Percentiles rank a stretch among this genome's conserved stretches.
Conservation (phyloP, 1,140 invertebrate genomes). For the Drosophila athabasca region DNA sequence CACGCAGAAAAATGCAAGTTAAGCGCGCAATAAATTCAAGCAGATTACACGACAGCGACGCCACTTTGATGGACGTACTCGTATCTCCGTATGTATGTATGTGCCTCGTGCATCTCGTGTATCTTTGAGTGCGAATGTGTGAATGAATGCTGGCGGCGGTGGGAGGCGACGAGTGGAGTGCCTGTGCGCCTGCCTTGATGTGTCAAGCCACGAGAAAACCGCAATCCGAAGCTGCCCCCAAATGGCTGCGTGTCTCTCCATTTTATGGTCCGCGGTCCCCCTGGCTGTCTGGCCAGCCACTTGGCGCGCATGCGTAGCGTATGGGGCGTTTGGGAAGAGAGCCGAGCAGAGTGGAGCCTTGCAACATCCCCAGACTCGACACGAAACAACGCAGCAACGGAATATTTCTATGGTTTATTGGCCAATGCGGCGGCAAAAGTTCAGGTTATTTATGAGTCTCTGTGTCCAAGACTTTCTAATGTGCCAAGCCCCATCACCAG, state of each 20-base stretch:
- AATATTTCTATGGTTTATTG: slow-evolving; percentile 45
- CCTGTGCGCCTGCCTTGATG: slow-evolving; percentile 60
- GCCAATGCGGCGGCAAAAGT: slow-evolving; percentile 31
- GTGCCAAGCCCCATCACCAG: slow-evolving; percentile 7
- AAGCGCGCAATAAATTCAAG: slow-evolving; percentile 72
- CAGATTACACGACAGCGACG: slow-evolving; percentile 64
- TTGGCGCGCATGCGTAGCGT: slow-evolving; percentile 52
- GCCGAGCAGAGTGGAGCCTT: neutral
- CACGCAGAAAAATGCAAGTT: slow-evolving; percentile 44
- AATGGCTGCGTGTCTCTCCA: slow-evolving; percentile 54
- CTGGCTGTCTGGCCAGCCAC: slow-evolving; percentile 28
- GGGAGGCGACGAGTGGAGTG: slow-evolving; percentile 19
- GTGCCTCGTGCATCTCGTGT: too few species aligned
- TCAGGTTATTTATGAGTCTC: slow-evolving; percentile 54
- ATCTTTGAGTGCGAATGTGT: slow-evolving; percentile 6
- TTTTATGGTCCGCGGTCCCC: slow-evolving; percentile 50
- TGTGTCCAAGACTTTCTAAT: slow-evolving; percentile 37
- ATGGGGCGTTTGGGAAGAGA: slow-evolving; percentile 33
- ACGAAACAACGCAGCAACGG: slow-evolving; percentile 34
- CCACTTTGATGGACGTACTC: slow-evolving; percentile 9
- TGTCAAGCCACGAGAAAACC: slow-evolving; percentile 61
- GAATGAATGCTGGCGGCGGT: slow-evolving; percentile 17
- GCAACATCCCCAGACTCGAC: slow-evolving; percentile 37
- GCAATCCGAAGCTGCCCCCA: slow-evolving; percentile 49
- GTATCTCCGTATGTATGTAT: neutral